Evolutionary conservation across 2,797 vertebrate species (phyloP), one percentile per base, ranked within the genome.

Genomic region (Macropodus opercularis): DNA sequence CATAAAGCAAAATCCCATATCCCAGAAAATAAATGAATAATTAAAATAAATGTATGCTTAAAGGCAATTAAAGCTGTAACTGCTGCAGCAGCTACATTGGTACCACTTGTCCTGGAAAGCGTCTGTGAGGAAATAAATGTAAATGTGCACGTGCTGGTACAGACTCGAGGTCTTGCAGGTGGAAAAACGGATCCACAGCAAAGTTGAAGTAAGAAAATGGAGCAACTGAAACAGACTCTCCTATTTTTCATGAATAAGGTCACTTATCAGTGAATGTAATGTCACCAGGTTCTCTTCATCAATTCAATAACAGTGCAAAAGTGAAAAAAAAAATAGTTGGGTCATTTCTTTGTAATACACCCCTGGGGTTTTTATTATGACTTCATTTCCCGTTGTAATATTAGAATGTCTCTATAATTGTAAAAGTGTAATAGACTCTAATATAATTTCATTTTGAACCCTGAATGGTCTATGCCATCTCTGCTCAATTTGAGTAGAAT

Each of bases 401-500:
- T 96, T 94, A 95, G 93, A 95, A 95, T 91, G 93, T 97, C 95
- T 96, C 95, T 96, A 97, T 99, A 98, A 99, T 99, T 99, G 96
- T 98, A 96, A 95, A 98, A 97, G 94, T 95, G 96, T 99, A 99
- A 98, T 98, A 97, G 95, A 97, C 95, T 97, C 94, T 98, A 98
- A 98, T 98, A 97, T 96, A 98, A 98, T 98, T 98, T 98, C 95
- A 97, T 98, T 97, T 96, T 95, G 94, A 94, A 95, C 95, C 93
- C 89, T 94, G 94, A 96, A 96, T 95, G 94, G 93, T 95, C 93
- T 87, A 90, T 93, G 93, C 94, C 94, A 94, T 95, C 94, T 93
- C 95, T 91, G 94, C 94, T 98, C 96, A 94, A 96, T 98, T 95
- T 92, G 94, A 97, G 96, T 95, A 94, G 95, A 98, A 98, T 98